Evolutionary conservation across 2,797 vertebrate genomes (phyloP).

Genomic region (Sebastes kiyomatsui): DNA sequence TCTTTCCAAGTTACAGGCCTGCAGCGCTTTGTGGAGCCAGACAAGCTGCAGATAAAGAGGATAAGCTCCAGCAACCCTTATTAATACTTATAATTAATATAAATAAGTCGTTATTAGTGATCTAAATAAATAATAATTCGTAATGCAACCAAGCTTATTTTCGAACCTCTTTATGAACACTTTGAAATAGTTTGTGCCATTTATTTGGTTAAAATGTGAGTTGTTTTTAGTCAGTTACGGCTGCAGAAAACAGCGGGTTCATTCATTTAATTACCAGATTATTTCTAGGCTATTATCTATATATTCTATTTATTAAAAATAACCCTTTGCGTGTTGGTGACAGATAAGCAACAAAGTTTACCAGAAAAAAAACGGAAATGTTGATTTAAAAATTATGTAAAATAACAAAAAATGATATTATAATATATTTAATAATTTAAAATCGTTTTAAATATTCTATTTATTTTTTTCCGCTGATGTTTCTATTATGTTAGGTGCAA

Average conservation of each 20-base stretch:
- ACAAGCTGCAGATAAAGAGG: slow-evolving; percentile 30
- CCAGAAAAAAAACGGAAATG: background rate
- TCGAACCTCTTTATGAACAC: background rate
- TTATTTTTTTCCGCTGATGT: background rate
- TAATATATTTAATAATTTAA: background rate
- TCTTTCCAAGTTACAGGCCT: slow-evolving; percentile 15
- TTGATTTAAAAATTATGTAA: background rate
- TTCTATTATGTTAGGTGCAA: background rate
- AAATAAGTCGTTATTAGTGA: background rate
- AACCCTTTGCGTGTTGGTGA: background rate
- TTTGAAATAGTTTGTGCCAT: background rate
- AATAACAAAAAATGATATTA: background rate
- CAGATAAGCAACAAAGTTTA: background rate
- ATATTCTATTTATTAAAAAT: background rate
- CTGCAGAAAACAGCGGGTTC: background rate
- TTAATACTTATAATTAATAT: background rate
- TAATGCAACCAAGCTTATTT: background rate
- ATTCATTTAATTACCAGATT: background rate
- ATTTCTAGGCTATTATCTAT: background rate
- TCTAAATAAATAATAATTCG: background rate
- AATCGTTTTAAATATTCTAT: background rate
- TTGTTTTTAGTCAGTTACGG: background rate
- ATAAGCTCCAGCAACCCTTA: background rate
- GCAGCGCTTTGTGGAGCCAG: slow-evolving; percentile 24
- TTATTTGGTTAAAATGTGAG: background rate